Conservation (phyloP, 2,113 vertebrate species). For the Proterorhinus semilunaris region DNA sequence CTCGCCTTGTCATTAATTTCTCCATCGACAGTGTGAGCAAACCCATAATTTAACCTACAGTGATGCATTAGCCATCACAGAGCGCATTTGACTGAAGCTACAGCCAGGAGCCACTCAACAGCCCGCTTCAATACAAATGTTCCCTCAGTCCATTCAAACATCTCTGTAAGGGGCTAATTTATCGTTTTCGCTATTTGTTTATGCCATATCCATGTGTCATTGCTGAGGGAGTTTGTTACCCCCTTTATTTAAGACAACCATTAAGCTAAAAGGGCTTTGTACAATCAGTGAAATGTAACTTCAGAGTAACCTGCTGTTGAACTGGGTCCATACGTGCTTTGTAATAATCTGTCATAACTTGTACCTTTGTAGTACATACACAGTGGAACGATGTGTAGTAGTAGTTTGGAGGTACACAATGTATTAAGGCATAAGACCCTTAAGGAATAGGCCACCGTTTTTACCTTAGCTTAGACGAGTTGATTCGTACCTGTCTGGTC, state of each 20-base stretch:
- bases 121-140: slow-evolving; percentile 15
- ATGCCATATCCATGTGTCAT: not conserved
- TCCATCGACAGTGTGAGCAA: slow-evolving; percentile 29
- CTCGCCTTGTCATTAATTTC: slow-evolving; percentile 44
- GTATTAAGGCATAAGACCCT: no score
- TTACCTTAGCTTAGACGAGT: no score
- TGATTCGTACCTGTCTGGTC: no score
- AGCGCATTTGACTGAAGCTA: slow-evolving; percentile 22
- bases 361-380: no score
- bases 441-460: no score
- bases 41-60: slow-evolving; percentile 50
- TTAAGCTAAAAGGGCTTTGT: not conserved
- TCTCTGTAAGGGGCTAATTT: slow-evolving; percentile 22
- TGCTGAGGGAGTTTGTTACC: not conserved
- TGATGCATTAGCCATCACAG: slow-evolving; percentile 37
- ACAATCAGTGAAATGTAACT: no score
- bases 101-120: slow-evolving; percentile 19
- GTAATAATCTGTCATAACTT: no score
- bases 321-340: no score
- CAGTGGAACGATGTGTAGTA: no score
- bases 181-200: slow-evolving; percentile 19
- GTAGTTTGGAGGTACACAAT: no score
- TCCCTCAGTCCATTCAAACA: slow-evolving; percentile 30
- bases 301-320: no score
- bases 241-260: not conserved